Percentiles rank a stretch among this genome's conserved stretches.
Evolutionary conservation across 2,113 vertebrate genomes (phyloP).

Genomic region (Odocoileus virginianus): DNA sequence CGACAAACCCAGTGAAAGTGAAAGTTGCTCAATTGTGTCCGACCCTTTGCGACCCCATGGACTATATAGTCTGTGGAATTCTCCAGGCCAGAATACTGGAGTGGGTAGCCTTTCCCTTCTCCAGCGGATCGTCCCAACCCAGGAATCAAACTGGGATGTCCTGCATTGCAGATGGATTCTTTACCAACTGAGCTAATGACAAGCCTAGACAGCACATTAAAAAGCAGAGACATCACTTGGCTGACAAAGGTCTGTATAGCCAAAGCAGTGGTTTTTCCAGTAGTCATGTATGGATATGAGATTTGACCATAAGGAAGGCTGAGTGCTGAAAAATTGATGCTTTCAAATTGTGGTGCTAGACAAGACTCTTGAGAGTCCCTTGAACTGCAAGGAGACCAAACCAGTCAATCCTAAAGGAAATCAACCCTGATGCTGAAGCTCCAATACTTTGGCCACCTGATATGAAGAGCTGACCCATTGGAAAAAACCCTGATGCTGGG

Average conservation of each 20-base stretch:
- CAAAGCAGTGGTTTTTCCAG: not conserved
- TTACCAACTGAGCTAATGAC: not conserved
- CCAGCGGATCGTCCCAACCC: not conserved
- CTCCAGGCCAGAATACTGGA: not conserved
- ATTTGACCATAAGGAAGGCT: not conserved
- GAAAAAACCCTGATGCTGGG: not conserved
- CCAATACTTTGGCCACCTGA: not conserved
- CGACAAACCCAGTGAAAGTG: not conserved
- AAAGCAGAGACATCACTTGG: not conserved
- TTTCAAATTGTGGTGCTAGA: not conserved
- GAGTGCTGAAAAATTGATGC: not conserved
- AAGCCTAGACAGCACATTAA: not conserved
- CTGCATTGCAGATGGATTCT: not conserved
- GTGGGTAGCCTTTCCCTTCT: not conserved
- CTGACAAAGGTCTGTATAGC: not conserved
- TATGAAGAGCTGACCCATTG: not conserved
- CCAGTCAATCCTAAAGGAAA: not conserved
- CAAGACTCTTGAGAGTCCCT: not conserved
- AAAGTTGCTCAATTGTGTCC: not conserved
- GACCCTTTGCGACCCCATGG: not conserved
- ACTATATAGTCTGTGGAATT: not conserved
- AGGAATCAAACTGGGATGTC: not conserved
- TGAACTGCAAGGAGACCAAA: not conserved
- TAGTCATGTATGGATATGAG: not conserved
- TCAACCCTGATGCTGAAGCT: not conserved